phyloP scores from a whole-genome alignment of 2,888 invertebrate species.

The Rosalia funebris region DNA sequence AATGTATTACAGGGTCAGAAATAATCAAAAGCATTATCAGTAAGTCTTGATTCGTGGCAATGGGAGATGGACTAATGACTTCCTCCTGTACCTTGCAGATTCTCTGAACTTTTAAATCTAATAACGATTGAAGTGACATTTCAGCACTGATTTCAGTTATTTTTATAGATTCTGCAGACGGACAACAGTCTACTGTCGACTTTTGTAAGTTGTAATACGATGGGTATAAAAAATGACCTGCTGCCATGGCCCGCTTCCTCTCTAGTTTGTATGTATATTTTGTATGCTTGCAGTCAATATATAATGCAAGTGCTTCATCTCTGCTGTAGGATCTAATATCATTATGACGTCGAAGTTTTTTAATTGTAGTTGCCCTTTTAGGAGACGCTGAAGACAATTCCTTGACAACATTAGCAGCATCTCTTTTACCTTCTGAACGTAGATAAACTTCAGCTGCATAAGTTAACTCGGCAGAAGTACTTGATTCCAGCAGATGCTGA shows the following conservation, averaged over 20 bases:
- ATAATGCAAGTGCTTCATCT: background rate
- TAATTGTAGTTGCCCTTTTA: background rate
- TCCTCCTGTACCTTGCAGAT: no score
- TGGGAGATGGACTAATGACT: no score
- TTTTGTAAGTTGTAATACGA: background rate
- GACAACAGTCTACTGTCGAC: background rate
- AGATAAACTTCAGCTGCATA: background rate
- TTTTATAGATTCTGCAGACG: conserved; percentile 31
- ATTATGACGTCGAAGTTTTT: no score
- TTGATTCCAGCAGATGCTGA: no score
- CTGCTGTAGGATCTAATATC: background rate
- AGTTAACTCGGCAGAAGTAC: background rate
- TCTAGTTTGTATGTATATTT: background rate
- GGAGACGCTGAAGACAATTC: background rate
- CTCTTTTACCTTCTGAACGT: background rate
- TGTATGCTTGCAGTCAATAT: background rate
- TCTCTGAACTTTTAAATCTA: no score
- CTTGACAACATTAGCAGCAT: background rate
- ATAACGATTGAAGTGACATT: background rate
- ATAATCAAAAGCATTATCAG: no score
- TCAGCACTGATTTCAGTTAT: background rate
- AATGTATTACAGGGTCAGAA: no score
- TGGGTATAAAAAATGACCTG: background rate
- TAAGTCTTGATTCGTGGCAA: no score
- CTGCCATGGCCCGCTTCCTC: background rate